phyloP scores from a whole-genome alignment of 2,797 vertebrate genomes.

The Acanthurus leucopareius region DNA sequence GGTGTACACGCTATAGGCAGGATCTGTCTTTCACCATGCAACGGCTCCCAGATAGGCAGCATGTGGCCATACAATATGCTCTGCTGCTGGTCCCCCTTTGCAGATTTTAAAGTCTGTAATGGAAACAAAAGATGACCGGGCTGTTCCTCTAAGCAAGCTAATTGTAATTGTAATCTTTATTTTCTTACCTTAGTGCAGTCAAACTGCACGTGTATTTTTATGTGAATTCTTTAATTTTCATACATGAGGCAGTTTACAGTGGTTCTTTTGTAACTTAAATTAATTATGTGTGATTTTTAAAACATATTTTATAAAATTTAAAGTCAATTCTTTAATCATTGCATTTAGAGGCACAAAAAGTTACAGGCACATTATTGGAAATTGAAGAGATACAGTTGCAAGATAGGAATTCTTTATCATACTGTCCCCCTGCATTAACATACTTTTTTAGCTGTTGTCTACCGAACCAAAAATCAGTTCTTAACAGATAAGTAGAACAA shows the following conservation, averaged over 20 bases:
- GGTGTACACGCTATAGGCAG: conserved; percentile 62
- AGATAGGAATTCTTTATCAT: neutral
- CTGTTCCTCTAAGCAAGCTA: conserved; percentile 37
- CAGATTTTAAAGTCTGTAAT: conserved; percentile 44
- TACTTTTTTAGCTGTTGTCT: neutral
- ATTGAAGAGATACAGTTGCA: neutral
- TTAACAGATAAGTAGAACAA: neutral
- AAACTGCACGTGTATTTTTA: neutral
- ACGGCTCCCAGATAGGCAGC: conserved; percentile 68
- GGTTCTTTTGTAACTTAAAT: neutral
- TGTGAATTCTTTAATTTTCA: neutral
- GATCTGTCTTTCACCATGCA: conserved; percentile 73
- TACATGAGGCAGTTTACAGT: neutral
- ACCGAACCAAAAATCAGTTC: neutral
- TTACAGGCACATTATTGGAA: neutral
- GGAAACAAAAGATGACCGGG: conserved; percentile 66
- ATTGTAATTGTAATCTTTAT: conserved; percentile 19
- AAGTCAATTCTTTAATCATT: neutral
- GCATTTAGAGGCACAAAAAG: neutral
- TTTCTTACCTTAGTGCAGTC: conserved; percentile 10
- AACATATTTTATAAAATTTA: neutral
- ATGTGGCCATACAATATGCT: conserved; percentile 67
- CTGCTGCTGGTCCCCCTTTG: conserved; percentile 43
- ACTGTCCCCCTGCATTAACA: neutral
- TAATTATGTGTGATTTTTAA: neutral